phyloP scores from a whole-genome alignment of 2,113 vertebrate species.

The Sebastes fasciatus region DNA sequence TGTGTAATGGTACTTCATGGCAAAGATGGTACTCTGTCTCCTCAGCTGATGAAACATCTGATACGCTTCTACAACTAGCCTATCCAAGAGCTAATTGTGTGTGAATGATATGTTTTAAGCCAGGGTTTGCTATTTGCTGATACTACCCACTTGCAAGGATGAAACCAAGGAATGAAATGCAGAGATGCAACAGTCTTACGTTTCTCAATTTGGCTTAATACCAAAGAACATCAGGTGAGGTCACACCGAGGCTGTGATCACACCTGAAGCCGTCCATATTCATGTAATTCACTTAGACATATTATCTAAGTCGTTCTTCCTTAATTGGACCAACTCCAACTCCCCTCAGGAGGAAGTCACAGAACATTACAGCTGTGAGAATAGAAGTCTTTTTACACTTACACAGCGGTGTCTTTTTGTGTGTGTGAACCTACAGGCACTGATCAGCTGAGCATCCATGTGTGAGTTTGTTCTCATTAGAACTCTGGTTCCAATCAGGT shows the following conservation, averaged over 20 bases:
- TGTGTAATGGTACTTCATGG: neutral
- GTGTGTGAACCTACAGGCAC: conserved; percentile 25
- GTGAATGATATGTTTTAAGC: neutral
- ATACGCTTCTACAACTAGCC: neutral
- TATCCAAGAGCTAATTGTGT: neutral
- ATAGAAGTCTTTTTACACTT: conserved; percentile 3
- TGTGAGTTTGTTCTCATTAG: neutral
- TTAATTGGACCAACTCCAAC: neutral
- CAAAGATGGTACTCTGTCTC: neutral
- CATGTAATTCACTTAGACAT: neutral
- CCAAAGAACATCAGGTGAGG: neutral
- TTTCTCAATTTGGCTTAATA: neutral
- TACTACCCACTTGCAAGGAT: neutral
- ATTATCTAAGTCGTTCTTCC: neutral
- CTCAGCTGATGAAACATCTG: neutral
- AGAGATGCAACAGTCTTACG: no score
- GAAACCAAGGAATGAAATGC: neutral
- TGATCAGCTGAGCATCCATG: conserved; percentile 53
- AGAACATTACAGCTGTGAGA: conserved; percentile 5
- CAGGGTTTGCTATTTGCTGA: neutral
- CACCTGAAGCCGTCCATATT: neutral
- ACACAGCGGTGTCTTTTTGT: neutral
- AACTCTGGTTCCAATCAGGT: neutral
- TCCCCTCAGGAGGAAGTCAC: neutral
- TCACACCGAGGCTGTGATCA: neutral